phyloP scores from a whole-genome alignment of 2,888 invertebrate species.

The Melanchra persicariae region DNA sequence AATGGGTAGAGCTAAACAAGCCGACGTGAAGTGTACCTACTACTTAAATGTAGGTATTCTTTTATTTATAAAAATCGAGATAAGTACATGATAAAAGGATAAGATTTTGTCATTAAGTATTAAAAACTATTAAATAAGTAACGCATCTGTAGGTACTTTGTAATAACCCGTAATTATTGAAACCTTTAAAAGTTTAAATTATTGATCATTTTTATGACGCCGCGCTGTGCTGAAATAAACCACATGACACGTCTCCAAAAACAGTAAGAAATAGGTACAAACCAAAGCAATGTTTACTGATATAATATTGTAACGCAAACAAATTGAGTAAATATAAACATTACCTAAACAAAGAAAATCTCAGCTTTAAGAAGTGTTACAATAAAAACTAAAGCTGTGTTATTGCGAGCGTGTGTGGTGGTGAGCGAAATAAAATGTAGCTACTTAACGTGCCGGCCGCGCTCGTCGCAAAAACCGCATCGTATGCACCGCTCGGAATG shows the following conservation, averaged over 20 bases:
- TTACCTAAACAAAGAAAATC: constrained; percentile 47
- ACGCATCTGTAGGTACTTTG: neutral
- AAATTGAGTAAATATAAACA: constrained; percentile 42
- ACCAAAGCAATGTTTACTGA: constrained; percentile 9
- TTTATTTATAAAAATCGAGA: too few relatives aligned
- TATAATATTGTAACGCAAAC: constrained; percentile 33
- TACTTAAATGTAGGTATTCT: too few relatives aligned
- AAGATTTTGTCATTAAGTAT: too few relatives aligned
- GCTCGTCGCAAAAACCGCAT: constrained; percentile 64
- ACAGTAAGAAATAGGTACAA: constrained; percentile 13
- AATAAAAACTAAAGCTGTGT: constrained; percentile 56
- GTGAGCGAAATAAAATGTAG: constrained; percentile 60
- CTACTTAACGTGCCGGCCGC: constrained; percentile 54
- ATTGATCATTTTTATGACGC: neutral
- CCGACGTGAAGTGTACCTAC: too few relatives aligned
- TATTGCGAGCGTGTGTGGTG: constrained; percentile 58
- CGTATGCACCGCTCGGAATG: constrained; percentile 66
- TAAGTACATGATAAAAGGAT: too few relatives aligned
- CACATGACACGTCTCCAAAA: neutral
- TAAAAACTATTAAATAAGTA: neutral
- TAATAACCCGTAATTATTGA: neutral
- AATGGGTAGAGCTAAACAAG: neutral
- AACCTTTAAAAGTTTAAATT: too few relatives aligned
- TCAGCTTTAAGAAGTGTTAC: constrained; percentile 46
- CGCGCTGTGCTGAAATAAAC: neutral